These are phyloP conservation scores for Sebastes minor DNA, from an alignment of 2,797 vertebrate genomes.

Conservation along the genomic window DNA sequence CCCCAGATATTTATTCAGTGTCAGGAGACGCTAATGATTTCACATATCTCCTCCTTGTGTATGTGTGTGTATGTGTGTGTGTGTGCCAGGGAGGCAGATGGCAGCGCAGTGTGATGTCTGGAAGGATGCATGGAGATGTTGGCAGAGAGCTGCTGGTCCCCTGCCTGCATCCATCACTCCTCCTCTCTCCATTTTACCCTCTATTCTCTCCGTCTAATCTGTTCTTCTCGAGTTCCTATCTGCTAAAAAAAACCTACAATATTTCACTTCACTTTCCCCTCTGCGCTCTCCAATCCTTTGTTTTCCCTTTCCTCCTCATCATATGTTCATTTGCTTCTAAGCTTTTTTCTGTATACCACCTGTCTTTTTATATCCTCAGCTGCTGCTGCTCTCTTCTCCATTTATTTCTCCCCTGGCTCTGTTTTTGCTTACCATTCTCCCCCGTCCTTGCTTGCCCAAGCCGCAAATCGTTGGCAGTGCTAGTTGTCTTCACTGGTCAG, in stretches of 20 bases:
- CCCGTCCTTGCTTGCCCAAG: conserved; percentile 56
- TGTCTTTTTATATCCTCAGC: conserved; percentile 56
- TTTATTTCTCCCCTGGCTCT: conserved; percentile 35
- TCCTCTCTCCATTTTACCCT: conserved; percentile 55
- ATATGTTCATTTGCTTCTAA: conserved; percentile 39
- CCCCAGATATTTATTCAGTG: conserved; percentile 78
- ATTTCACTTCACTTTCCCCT: conserved; percentile 42
- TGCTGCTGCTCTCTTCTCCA: conserved; percentile 51
- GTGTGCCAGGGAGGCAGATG: conserved; percentile 71
- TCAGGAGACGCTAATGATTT: conserved; percentile 78
- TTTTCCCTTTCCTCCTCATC: conserved; percentile 39
- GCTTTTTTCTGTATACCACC: conserved; percentile 39
- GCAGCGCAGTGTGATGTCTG: conserved; percentile 77
- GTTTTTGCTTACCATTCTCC: conserved; percentile 54
- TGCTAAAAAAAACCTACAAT: conserved; percentile 13
- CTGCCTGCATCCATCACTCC: conserved; percentile 77
- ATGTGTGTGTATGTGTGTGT: conserved; percentile 15
- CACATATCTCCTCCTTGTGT: conserved; percentile 45
- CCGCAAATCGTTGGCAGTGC: conserved; percentile 45
- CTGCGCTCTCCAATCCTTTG: conserved; percentile 23
- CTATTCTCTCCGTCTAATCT: conserved; percentile 55
- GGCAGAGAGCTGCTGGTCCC: conserved; percentile 77
- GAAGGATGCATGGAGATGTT: conserved; percentile 77
- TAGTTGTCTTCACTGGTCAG: conserved; percentile 58
- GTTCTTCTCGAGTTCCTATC: conserved; percentile 58